Conservation (phyloP, 1,140 invertebrate genomes). For the Notospermus geniculatus region DNA sequence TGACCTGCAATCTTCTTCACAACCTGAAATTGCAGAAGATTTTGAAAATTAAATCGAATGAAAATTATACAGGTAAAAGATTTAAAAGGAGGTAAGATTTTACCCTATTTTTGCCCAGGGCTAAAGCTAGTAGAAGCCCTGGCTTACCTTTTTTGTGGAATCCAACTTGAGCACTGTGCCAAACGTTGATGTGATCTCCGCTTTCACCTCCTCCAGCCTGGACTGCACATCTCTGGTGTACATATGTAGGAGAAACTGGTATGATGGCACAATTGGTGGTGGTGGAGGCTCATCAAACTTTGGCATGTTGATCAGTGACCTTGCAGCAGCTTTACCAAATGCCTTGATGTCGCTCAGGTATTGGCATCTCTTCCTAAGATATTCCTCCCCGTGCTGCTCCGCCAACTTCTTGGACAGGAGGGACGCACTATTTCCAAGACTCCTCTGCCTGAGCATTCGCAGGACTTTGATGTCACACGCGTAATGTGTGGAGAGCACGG, state of each 20-base stretch:
- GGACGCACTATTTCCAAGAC: neutral
- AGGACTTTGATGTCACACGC: neutral
- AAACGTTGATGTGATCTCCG: conserved; percentile 30
- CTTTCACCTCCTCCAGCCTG: conserved; percentile 23
- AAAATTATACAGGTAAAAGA: too few relatives aligned
- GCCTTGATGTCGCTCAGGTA: conserved; percentile 15
- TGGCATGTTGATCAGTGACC: neutral
- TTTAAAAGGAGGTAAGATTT: too few relatives aligned
- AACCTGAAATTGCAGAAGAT: neutral
- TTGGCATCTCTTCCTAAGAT: neutral
- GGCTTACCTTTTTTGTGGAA: conserved; percentile 25
- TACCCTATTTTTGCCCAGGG: too few relatives aligned
- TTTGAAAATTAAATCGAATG: too few relatives aligned
- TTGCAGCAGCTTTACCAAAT: neutral
- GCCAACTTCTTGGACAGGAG: neutral
- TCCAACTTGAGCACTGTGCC: conserved; percentile 30
- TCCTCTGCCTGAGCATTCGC: neutral
- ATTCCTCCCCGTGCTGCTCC: neutral
- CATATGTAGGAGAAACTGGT: conserved; percentile 24
- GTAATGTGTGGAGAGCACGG: neutral
- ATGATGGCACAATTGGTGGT: conserved; percentile 5
- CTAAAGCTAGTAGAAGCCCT: too few relatives aligned
- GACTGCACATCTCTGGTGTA: conserved; percentile 24
- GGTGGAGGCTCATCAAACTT: conserved; percentile 13
- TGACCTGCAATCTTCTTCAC: neutral